Evolutionary conservation across 2,113 vertebrate genomes (phyloP), one percentile per base, ranked within the genome.

Genomic region (Trinectes maculatus): DNA sequence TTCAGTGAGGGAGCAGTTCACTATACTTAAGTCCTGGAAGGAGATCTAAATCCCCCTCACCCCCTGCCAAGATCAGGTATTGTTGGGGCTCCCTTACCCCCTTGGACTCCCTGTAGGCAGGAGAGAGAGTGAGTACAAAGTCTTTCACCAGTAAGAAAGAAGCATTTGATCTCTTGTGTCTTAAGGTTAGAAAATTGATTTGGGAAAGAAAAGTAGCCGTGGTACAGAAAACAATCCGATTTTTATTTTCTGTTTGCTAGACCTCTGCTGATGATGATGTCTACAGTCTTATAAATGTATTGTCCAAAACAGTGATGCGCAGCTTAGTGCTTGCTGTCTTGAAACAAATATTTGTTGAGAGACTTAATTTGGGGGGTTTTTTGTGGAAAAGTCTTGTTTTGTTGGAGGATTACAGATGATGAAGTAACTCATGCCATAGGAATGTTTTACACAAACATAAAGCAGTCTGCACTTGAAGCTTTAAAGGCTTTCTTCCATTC

Each of bases 41-140:
- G 70, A 79, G 67, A 56, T 62, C 57, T 77, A 89, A 88, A 87
- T 80, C 82, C 73, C 53, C 37, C 16, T 0, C 6, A 59, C 21
- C 69, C 79, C 72, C 77, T 18, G 37, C 56, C 13, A 4, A 37
- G 60, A 65, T 70, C 67, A 71, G 77, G 78, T 79, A 86, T 90
- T 90, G 85, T 88, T 76, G 75, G 69, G 79, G 73, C 79, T 82
- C 79, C 54, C 25, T 83, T 49, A 56, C 33, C 74, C 79, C 62
- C 57, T 39, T 68, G 71, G 68, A 82, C 66, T 75, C 83, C 80
- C 82, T 77, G 85, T 75, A 75, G 81, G 78, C 77, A 56, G 31
- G 39, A 62, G 61, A 79, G 71, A 79, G 69, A 24, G 56, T 68
- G 51, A 60, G 48, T 53, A 66, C 37, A 74, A 81, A 86, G 56